Evolutionary conservation across 2,888 invertebrate species (phyloP).

Genomic region (Aphidoletes aphidimyza): DNA sequence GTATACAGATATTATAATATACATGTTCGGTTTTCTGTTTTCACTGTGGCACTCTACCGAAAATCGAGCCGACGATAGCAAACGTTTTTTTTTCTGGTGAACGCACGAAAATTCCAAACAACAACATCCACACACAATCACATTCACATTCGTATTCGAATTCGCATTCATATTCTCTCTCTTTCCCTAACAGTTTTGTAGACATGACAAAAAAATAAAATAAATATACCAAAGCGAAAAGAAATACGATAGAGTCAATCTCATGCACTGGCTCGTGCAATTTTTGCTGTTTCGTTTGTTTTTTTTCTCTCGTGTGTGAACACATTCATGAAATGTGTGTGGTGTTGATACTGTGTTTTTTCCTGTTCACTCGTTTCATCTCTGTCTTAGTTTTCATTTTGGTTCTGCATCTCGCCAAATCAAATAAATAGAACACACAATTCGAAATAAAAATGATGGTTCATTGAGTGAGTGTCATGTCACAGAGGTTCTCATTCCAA

Average conservation of each 20-base stretch:
- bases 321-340: background rate
- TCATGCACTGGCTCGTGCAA: background rate
- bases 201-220: background rate
- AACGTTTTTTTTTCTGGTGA: slow-evolving; percentile 13
- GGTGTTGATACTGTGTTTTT: background rate
- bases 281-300: background rate
- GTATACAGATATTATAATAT: too few species aligned
- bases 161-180: slow-evolving; percentile 31
- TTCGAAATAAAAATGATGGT: slow-evolving; percentile 35
- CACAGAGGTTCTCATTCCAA: background rate
- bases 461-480: slow-evolving; percentile 46
- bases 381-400: background rate
- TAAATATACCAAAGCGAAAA: background rate
- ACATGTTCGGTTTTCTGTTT: slow-evolving; percentile 22
- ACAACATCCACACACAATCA: slow-evolving; percentile 19
- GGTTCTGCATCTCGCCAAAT: background rate
- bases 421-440: slow-evolving; percentile 47
- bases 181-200: background rate
- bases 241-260: background rate
- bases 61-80: slow-evolving; percentile 23
- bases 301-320: background rate
- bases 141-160: background rate
- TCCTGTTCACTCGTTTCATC: background rate
- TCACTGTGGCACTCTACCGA: slow-evolving; percentile 13
- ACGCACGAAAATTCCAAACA: slow-evolving; percentile 33